Conservation (phyloP, 2,113 vertebrate species). For the Sarotherodon lohbergeri region DNA sequence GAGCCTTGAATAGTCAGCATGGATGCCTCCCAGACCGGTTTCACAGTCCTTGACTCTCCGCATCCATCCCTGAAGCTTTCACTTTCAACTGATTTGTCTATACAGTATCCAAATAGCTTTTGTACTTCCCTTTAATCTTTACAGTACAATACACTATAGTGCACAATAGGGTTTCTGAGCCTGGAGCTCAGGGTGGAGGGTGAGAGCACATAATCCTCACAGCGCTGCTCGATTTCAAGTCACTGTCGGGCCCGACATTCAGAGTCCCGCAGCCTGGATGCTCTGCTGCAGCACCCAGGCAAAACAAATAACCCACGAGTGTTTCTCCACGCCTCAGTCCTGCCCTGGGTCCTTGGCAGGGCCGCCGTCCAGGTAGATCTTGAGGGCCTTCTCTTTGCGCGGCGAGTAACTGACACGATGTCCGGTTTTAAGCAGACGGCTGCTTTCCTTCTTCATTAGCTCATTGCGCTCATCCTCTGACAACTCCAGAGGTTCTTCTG, state of each 20-base stretch:
- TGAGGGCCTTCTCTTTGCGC: conserved; percentile 98
- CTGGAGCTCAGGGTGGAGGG: conserved; percentile 76
- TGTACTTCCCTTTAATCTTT: conserved; percentile 96
- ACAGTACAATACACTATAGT: conserved; percentile 98
- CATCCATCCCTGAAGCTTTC: conserved; percentile 70
- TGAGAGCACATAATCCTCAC: conserved; percentile 66
- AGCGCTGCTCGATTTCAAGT: conserved; percentile 79
- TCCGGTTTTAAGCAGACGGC: conserved; percentile 93
- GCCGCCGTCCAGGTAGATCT: conserved; percentile 97
- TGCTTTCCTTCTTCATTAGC: conserved; percentile 98
- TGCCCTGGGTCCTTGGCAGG: conserved; percentile 91
- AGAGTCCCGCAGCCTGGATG: conserved; percentile 68
- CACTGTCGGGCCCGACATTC: conserved; percentile 56
- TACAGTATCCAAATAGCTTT: conserved; percentile 72
- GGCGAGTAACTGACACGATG: conserved; percentile 97
- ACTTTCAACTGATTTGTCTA: conserved; percentile 73
- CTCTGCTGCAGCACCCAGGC: conserved; percentile 79
- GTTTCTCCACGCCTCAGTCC: conserved; percentile 77
- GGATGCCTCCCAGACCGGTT: conserved; percentile 73
- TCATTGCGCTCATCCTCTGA: conserved; percentile 94
- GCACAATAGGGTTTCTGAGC: conserved; percentile 90
- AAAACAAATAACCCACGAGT: conserved; percentile 49
- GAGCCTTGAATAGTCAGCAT: conserved; percentile 64
- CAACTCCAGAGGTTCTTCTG: conserved; percentile 88
- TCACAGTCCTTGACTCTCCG: conserved; percentile 79